Conservation (phyloP, 2,888 invertebrate species). For the Eupelmus urozonus region DNA sequence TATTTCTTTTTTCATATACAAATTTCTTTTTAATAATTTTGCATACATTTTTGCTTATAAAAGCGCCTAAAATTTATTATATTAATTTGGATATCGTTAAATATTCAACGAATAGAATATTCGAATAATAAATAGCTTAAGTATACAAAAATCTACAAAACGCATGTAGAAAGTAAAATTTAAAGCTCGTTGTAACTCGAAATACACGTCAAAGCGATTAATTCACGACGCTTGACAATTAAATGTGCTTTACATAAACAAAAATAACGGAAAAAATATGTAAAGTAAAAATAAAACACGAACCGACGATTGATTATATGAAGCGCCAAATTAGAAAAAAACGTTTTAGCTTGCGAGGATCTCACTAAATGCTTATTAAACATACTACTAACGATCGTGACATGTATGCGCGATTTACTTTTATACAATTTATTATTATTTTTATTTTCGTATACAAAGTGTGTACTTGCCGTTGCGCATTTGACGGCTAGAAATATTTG, state of each 20-base stretch:
- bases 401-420: constrained; percentile 55
- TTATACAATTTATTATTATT: constrained; percentile 60
- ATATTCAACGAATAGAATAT: constrained; percentile 51
- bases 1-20: constrained; percentile 53
- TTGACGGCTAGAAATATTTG: constrained; percentile 45
- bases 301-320: constrained; percentile 24
- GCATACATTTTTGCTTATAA: constrained; percentile 22
- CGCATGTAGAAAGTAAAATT: constrained; percentile 45
- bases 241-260: constrained; percentile 43
- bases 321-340: constrained; percentile 51
- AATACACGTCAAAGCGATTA: constrained; percentile 58
- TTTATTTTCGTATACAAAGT: constrained; percentile 60
- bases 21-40: constrained; percentile 32
- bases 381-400: constrained; percentile 52
- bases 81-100: constrained; percentile 54
- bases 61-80: constrained; percentile 46
- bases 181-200: constrained; percentile 50
- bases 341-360: constrained; percentile 49
- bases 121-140: constrained; percentile 57
- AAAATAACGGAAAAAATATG: constrained; percentile 48
- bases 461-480: constrained; percentile 51
- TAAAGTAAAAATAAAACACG: constrained; percentile 49
- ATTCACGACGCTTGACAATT: constrained; percentile 40
- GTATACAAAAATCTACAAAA: constrained; percentile 51
- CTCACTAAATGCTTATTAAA: constrained; percentile 58